Base-by-base conservation (phyloP, 2,888 invertebrate species). In the Agrotis segetum region DNA sequence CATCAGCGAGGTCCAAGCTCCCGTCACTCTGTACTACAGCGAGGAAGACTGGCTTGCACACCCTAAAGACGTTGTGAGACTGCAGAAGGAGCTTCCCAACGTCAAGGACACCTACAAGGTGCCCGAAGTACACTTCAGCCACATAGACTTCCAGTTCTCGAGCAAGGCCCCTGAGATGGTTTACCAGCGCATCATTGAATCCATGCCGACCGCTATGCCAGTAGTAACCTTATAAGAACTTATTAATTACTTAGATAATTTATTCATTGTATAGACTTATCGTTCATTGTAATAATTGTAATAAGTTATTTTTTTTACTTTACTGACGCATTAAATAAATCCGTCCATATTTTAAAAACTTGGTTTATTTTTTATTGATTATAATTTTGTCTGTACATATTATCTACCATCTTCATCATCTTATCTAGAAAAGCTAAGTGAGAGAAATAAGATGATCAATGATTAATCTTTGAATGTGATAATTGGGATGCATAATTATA, bases 1-100 rank as follows among this genome's bases (percentile, higher is more conserved):
- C 67, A 84, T 96, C 85, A 82, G 89, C 16, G 88, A 91, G 52
- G 95, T 96, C n/a, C 86, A 84, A 34, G 91, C 89, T 0, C 96
- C 96, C 1, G 94, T 96, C 24, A 88, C 88, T 1, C 83, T 96
- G 62, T 95, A 93, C 90, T 92, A 92, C 88, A 92, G 94, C 71
- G 91, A 92, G 19, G 97, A 97, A 60, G 98, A 98, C 91, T 97
- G 97, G 97, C 91, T 98, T 63, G 96, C 97, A 21, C 94, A 96
- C 72, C 96, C 96, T 58, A 91, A 92, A 84, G 97, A 97, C 79
- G 97, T 97, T 1, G 89, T 96, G 52, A 94, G 94, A 58, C 90
- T 97, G 76, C 94, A 95, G 62, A 88, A 90, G 7, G 94, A 96
- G 80, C 93, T 98, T 53, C 97, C 97, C 62, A 96, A 96, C 85